Evolutionary conservation across 2,888 invertebrate genomes (phyloP), one percentile per base, ranked within the genome.

Genomic region (Amphipyra tragopoginis): DNA sequence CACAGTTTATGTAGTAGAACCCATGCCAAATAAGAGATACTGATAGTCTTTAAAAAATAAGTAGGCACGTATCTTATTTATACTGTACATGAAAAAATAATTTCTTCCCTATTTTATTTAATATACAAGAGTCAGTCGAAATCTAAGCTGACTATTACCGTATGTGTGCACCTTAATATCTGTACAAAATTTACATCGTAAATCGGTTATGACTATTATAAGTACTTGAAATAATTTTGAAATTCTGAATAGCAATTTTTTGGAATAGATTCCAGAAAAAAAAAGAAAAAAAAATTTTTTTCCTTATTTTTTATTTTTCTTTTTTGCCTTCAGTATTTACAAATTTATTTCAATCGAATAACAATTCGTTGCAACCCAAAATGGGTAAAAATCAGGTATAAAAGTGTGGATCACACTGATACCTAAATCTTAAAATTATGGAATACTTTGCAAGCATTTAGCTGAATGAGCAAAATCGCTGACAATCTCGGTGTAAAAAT

Each of bases 71-170:
- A 69, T 47, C 67, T 85, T 84, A 87, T 13, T 0, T 67, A 58
- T 9, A 60, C 87, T 89, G 88, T 89, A 89, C 89, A 88, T 81
- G 77, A 82, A 84, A 86, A 85, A 83, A 83, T 77, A 83, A 65
- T 75, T 79, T 79, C 68, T 72, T 63, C 65, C 7, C 11, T 65
- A 76, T 82, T 83, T 79, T 33, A 33, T 10, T 29, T 29, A 29
- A 81, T 79, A 82, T 86, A 87, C 79, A 84, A 38, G n/a, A n/a
- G 79, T 85, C 87, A 88, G 87, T 85, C 85, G 71, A 77, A 70
- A 77, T 67, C 38, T 66, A 66, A 43, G 21, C 60, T 59, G 76
- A 76, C 72, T 77, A 61, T 21, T 13, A 40, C 13, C 21, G 21
- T 21, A 21, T 38, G 47, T n/a, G 51, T 26, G 40, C 43, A 61